These are phyloP conservation scores for Aphaenogaster floridana DNA, from an alignment of 1,140 invertebrate genomes.

Conservation along the genomic window DNA sequence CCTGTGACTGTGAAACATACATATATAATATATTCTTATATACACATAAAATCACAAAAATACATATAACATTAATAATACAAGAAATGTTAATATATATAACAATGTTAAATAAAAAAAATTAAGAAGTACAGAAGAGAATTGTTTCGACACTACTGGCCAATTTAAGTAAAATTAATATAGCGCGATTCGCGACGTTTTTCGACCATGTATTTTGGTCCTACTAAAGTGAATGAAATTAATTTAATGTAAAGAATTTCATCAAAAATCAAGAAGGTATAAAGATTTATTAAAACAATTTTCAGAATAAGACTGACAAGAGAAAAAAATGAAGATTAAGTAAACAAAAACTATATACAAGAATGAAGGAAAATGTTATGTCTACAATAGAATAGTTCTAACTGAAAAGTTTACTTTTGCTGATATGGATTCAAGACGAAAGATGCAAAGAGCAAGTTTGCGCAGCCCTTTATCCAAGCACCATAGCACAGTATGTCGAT, in stretches of 20 bases:
- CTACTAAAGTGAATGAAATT: too few species aligned
- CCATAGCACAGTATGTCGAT: conserved; percentile 74
- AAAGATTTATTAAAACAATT: neutral
- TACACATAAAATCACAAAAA: neutral
- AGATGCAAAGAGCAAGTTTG: conserved; percentile 78
- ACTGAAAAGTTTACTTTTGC: conserved; percentile 75
- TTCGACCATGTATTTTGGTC: too few species aligned
- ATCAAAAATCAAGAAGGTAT: neutral
- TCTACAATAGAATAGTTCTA: neutral
- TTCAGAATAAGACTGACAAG: neutral
- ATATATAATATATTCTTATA: conserved; percentile 2
- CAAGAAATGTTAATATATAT: conserved; percentile 7
- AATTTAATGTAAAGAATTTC: too few species aligned
- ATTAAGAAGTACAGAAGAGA: neutral
- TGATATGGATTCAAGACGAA: conserved; percentile 76
- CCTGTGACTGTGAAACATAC: conserved; percentile 70
- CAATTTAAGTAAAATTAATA: too few species aligned
- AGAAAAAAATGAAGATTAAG: neutral
- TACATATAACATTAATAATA: conserved; percentile 19
- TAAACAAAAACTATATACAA: conserved; percentile 9
- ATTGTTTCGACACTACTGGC: too few species aligned
- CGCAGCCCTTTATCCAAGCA: conserved; percentile 77
- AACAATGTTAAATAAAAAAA: conserved; percentile 1
- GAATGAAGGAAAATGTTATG: neutral
- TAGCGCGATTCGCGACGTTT: too few species aligned